Base-by-base conservation (phyloP, 2,113 vertebrate genomes). In the Cacatua alba region DNA sequence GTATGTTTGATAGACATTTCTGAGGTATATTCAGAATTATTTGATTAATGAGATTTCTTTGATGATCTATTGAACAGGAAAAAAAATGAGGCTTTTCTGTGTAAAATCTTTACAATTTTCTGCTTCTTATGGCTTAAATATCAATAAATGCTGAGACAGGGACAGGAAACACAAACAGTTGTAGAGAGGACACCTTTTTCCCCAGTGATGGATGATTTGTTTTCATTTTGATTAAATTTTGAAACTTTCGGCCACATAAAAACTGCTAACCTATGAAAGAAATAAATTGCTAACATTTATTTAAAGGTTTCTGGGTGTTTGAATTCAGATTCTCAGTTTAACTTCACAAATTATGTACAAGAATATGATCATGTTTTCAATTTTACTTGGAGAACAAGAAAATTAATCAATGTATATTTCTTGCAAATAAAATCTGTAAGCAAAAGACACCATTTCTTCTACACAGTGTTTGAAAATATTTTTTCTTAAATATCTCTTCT, bases 61-160 rank as follows among this genome's bases (percentile, higher is more conserved):
- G 18, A 44, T 0, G 0, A 23, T 33, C 4, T 37, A 17, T 5
- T 41, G 9, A 18, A 49, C 13, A 43, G 23, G 51, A 69, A 26
- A 37, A 44, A 75, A 37, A 28, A 8, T 1, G 7, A 10, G 13
- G 4, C 8, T 24, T 14, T 26, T 29, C 3, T 1, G 6, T 33
- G 4, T 65, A 24, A 77, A 57, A 46, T 46, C 15, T 35, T 67
- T 51, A 21, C 2, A 13, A 3, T 39, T 89, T 71, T 67, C 24
- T 88, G 6, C 24, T 71, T 92, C 9, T 13, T 35, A 35, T 11
- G 18, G 7, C 15, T 39, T 57, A 68, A 76, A 71, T 48, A 39
- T 20, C 6, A 53, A 48, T 20, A 70, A 62, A 55, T 51, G 6
- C 3, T 82, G 7, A 68, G 17, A 62, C 5, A 68, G 1, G 13